Evolutionary conservation across 2,797 vertebrate species (phyloP).

Genomic region (Meriones psammophilus): DNA sequence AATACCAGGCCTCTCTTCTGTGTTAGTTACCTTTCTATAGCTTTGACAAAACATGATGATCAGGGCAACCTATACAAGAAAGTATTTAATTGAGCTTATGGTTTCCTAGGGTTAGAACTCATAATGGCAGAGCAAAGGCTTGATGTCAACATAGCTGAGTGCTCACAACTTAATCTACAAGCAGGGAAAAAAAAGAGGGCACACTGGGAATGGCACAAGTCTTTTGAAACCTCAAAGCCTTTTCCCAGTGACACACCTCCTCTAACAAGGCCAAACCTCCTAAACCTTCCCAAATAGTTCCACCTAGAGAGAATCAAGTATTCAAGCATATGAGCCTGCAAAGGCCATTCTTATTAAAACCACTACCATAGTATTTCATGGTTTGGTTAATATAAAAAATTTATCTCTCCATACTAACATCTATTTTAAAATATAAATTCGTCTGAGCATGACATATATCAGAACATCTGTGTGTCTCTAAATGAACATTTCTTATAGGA

Average conservation of each 20-base stretch:
- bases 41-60: not conserved
- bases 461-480: not conserved
- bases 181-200: not conserved
- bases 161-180: not conserved
- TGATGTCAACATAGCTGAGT: not conserved
- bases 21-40: not conserved
- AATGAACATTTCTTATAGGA: not conserved
- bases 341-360: not conserved
- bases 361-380: not conserved
- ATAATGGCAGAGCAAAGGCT: not conserved
- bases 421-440: constrained; percentile 1
- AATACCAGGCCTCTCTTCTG: not conserved
- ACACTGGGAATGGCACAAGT: not conserved
- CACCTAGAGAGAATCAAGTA: not conserved
- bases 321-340: too few relatives aligned
- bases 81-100: not conserved
- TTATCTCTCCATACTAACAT: not conserved
- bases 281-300: not conserved
- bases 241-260: too few relatives aligned
- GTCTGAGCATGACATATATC: not conserved
- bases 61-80: not conserved
- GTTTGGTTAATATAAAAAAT: not conserved
- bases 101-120: not conserved
- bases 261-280: not conserved
- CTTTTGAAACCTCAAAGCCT: not conserved